Conservation (phyloP, 92 coral and sea anemone species). For the Parazoanthus swiftii region DNA sequence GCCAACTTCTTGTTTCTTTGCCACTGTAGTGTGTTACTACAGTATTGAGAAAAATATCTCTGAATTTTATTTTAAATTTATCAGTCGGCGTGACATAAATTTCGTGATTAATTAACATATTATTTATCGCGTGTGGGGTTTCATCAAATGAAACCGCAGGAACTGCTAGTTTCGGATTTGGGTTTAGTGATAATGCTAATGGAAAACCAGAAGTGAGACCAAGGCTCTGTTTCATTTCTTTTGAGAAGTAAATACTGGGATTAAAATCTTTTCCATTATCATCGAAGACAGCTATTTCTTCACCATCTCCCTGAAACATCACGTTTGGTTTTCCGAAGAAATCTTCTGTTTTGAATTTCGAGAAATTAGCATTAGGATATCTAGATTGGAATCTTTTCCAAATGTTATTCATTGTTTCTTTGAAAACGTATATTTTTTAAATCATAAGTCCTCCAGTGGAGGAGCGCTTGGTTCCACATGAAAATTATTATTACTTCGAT, state of each 20-base stretch:
- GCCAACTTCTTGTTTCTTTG: background rate
- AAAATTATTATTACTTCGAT: background rate
- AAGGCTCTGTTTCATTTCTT: slow-evolving; percentile 1
- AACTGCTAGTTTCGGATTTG: slow-evolving; percentile 7
- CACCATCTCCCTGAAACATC: background rate
- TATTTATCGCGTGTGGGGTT: background rate
- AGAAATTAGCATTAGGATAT: too few relatives aligned
- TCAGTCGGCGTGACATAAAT: slow-evolving; percentile 9
- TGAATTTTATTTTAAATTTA: background rate
- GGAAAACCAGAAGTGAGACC: slow-evolving; percentile 10
- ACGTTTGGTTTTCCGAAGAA: slow-evolving; percentile 2
- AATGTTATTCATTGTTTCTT: background rate
- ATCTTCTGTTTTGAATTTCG: background rate
- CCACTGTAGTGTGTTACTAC: background rate
- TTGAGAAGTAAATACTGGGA: background rate
- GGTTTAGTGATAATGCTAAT: background rate
- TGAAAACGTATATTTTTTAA: slow-evolving; percentile 2
- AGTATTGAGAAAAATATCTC: background rate
- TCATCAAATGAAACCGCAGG: background rate
- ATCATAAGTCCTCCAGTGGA: background rate
- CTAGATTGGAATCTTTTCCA: background rate
- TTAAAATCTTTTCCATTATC: slow-evolving; percentile 8
- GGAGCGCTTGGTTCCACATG: background rate
- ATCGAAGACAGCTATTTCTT: slow-evolving; percentile 7
- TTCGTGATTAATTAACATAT: slow-evolving; percentile 33